Percentiles rank a stretch among this genome's conserved stretches.
Conservation (phyloP, 2,797 vertebrate species). For the Saguinus oedipus region DNA sequence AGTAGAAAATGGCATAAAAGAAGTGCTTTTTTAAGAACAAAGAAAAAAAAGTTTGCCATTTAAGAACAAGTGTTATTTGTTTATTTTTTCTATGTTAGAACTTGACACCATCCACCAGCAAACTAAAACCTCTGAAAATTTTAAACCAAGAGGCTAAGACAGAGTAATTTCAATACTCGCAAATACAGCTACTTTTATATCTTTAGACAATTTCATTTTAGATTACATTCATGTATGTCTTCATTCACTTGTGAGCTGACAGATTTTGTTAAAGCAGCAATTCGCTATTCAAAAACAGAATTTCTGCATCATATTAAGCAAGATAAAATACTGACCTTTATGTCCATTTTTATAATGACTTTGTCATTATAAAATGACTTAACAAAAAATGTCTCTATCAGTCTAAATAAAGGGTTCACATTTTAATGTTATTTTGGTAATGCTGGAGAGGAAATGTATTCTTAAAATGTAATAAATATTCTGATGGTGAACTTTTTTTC, state of each 20-base stretch:
- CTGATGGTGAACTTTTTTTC: not conserved
- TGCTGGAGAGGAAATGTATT: not conserved
- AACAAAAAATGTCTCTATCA: not conserved
- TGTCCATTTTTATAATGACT: not conserved
- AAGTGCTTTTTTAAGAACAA: not conserved
- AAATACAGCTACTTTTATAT: slow-evolving; percentile 36
- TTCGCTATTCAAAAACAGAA: slow-evolving; percentile 56
- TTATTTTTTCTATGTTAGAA: not conserved
- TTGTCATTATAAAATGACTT: not conserved
- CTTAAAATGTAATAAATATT: not conserved
- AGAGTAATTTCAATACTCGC: not conserved
- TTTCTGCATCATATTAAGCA: slow-evolving; percentile 43
- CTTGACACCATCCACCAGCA: not conserved
- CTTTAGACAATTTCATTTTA: slow-evolving; percentile 50
- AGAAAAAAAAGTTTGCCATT: not conserved
- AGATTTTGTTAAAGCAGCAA: slow-evolving; percentile 50
- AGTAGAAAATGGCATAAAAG: not conserved
- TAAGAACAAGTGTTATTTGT: not conserved
- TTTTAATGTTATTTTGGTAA: not conserved
- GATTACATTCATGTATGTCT: not conserved
- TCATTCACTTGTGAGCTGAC: slow-evolving; percentile 55
- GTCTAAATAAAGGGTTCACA: not conserved
- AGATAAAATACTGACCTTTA: slow-evolving; percentile 44
- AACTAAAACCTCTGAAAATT: not conserved
- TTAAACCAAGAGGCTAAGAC: slow-evolving; percentile 22